phyloP scores from a whole-genome alignment of 1,140 invertebrate genomes.

The Conus betulinus region DNA sequence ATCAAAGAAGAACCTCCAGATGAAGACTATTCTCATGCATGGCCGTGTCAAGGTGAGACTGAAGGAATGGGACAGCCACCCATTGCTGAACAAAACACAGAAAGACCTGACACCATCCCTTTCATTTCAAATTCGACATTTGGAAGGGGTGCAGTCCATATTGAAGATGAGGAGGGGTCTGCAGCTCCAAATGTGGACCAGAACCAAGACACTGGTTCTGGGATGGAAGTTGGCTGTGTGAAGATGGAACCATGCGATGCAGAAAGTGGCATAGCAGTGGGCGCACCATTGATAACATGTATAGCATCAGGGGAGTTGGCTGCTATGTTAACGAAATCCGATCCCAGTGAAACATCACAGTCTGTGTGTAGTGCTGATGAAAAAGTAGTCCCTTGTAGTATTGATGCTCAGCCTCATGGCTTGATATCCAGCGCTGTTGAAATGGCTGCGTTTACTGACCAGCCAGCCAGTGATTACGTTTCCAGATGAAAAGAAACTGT shows the following conservation, averaged over 20 bases:
- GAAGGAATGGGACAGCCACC: not conserved
- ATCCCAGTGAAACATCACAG: not conserved
- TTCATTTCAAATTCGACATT: not conserved
- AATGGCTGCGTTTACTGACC: not conserved
- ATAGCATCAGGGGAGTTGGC: not conserved
- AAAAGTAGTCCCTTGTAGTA: not conserved
- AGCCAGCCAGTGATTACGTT: not conserved
- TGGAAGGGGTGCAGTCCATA: not conserved
- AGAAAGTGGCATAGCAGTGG: not conserved
- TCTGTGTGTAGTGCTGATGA: not conserved
- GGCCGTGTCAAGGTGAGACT: not conserved
- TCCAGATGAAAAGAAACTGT: not conserved
- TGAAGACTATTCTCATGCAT: slow-evolving; percentile 18
- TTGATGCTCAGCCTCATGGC: not conserved
- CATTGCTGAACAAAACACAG: not conserved
- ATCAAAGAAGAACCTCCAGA: slow-evolving; percentile 27
- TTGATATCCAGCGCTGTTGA: not conserved
- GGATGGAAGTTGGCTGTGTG: not conserved
- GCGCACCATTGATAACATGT: not conserved
- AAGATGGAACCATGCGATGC: not conserved
- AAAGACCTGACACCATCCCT: not conserved
- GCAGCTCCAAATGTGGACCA: not conserved
- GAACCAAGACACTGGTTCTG: no score
- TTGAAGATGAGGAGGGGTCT: not conserved
- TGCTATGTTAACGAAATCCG: not conserved